A percentile compares a stretch with the other conserved stretches of the same genome.
Conservation (phyloP, 2,888 invertebrate species). For the Perizoma flavofasciatum region DNA sequence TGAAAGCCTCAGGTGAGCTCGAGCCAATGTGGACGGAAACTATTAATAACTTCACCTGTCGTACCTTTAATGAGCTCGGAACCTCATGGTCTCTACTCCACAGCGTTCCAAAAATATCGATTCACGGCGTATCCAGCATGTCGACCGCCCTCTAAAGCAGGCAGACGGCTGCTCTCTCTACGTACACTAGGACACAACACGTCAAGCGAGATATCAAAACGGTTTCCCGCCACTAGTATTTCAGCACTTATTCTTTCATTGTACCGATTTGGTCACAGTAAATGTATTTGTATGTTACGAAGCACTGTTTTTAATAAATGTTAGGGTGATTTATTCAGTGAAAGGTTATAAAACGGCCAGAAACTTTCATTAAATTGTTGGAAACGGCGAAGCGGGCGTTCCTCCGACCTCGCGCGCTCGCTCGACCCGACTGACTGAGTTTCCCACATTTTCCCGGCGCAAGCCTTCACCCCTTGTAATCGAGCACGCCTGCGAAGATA, state of each 20-base stretch:
- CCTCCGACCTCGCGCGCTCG: slow-evolving; percentile 66
- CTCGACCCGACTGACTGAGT: slow-evolving; percentile 79
- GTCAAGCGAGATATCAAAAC: slow-evolving; percentile 82
- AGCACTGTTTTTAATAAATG: slow-evolving; percentile 46
- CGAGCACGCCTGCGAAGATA: slow-evolving; percentile 76
- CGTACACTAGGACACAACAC: slow-evolving; percentile 81
- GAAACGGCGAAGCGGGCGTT: slow-evolving; percentile 53
- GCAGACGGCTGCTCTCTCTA: slow-evolving; percentile 80
- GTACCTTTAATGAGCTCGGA: slow-evolving; percentile 78
- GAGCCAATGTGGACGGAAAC: slow-evolving; percentile 45
- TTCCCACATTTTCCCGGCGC: slow-evolving; percentile 81
- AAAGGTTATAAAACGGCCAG: slow-evolving; percentile 67
- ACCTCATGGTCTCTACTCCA: slow-evolving; percentile 78
- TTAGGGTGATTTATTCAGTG: slow-evolving; percentile 50
- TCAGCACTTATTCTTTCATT: slow-evolving; percentile 64
- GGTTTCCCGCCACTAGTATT: slow-evolving; percentile 83
- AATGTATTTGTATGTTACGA: slow-evolving; percentile 35
- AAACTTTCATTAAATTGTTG: slow-evolving; percentile 68
- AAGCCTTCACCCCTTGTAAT: slow-evolving; percentile 82
- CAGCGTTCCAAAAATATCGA: slow-evolving; percentile 82
- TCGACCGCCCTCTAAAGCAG: slow-evolving; percentile 81
- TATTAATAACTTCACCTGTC: slow-evolving; percentile 66
- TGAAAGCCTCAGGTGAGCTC: slow-evolving; percentile 23
- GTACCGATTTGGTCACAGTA: slow-evolving; percentile 27
- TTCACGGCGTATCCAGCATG: slow-evolving; percentile 82